These are phyloP conservation scores for Electrophaes corylata DNA, from an alignment of 2,888 invertebrate species.

Conservation along the genomic window DNA sequence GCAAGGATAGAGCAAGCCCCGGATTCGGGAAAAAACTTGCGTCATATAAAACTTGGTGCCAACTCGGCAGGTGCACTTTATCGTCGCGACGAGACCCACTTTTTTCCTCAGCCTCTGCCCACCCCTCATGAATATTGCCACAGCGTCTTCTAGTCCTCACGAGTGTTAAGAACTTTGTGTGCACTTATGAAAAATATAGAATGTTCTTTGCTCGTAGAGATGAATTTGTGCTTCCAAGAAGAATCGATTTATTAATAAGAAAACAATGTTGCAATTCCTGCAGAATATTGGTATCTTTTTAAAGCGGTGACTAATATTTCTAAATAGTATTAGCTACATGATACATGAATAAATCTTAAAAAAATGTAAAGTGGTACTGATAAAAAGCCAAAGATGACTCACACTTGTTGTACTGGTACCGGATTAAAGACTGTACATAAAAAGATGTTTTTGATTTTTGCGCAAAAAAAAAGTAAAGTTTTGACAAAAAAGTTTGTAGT, in stretches of 20 bases:
- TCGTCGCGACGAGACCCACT: slow-evolving; percentile 59
- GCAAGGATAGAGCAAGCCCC: slow-evolving; percentile 38
- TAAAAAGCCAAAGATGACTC: too few species aligned
- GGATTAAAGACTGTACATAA: too few species aligned
- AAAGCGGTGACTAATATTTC: too few species aligned
- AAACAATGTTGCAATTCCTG: too few species aligned
- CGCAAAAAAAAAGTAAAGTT: too few species aligned
- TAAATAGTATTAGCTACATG: too few species aligned
- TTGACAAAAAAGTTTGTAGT: too few species aligned
- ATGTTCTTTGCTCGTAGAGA: not conserved
- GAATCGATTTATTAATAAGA: not conserved
- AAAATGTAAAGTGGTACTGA: too few species aligned
- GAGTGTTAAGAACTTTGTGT: slow-evolving; percentile 16
- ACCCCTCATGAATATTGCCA: slow-evolving; percentile 52
- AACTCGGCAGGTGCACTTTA: slow-evolving; percentile 72
- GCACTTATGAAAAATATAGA: slow-evolving; percentile 4
- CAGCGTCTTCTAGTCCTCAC: slow-evolving; percentile 34
- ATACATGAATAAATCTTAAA: too few species aligned
- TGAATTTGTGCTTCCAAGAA: not conserved
- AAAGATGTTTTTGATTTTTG: too few species aligned
- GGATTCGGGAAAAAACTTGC: slow-evolving; percentile 65
- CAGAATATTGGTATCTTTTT: too few species aligned
- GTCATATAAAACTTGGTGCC: slow-evolving; percentile 69
- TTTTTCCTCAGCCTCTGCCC: slow-evolving; percentile 48
- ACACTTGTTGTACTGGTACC: too few species aligned